These are phyloP conservation scores for Limnodromus scolopaceus DNA, from an alignment of 2,797 vertebrate species.

Conservation along the genomic window DNA sequence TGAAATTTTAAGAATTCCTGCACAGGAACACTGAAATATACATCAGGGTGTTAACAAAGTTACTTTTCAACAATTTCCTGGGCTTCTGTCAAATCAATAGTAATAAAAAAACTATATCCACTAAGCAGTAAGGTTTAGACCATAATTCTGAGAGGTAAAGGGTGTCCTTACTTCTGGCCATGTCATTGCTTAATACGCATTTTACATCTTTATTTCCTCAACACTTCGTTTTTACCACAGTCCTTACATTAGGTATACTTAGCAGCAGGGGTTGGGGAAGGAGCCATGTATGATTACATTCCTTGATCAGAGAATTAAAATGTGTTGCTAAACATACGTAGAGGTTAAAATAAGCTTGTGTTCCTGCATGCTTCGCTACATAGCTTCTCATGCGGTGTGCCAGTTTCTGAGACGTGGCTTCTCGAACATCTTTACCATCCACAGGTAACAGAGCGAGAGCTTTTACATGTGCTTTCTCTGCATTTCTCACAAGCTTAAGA, in stretches of 20 bases:
- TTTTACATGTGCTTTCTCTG: background rate
- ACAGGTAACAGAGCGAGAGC: background rate
- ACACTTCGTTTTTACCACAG: background rate
- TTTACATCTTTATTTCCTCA: background rate
- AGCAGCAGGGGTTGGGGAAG: background rate
- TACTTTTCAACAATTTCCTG: background rate
- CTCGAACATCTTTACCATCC: fast-evolving
- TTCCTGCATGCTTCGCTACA: background rate
- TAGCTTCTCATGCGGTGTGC: background rate
- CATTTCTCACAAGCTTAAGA: background rate
- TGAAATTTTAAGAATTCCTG: background rate
- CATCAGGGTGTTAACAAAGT: background rate
- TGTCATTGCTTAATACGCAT: background rate
- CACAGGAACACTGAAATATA: background rate
- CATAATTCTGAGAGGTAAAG: background rate
- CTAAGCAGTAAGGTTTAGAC: background rate
- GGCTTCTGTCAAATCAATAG: background rate
- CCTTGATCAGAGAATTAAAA: background rate
- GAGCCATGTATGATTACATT: fast-evolving
- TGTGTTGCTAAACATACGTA: fast-evolving
- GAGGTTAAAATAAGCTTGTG: background rate
- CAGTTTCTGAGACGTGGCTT: background rate
- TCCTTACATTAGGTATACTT: background rate
- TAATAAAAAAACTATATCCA: background rate
- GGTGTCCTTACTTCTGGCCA: background rate